Evolutionary conservation across 2,888 invertebrate species (phyloP), one percentile per base, ranked within the genome.

Genomic region (Leptinotarsa rubiginosa): DNA sequence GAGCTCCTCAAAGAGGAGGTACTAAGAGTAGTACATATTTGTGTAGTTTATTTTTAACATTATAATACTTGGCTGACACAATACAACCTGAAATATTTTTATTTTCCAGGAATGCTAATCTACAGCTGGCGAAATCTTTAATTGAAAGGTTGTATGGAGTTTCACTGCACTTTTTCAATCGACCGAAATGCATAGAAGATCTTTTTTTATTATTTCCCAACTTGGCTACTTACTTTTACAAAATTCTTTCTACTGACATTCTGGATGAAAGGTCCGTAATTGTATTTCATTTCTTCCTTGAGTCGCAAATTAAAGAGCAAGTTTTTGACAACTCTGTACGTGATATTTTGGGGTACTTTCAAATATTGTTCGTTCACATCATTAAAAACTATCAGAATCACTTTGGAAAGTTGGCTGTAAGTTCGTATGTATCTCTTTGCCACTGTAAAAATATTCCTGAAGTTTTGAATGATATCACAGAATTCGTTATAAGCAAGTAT

Each of bases 101-200:
- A 15, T 18, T 65, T 81, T 83, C 64, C 68, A 84, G 84, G 67
- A 84, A 84, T 70, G 83, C 83, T 3, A 78, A 81, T 65, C 64
- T 83, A 31, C 83, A 84, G 70, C 64, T 84, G 10, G 74, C 77
- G 4, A 83, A 83, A 69, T 78, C 81, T 7, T 22, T 84, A 50
- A 83, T 84, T 4, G 83, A 84, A 70, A 70, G 84, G 47, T 78
- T 83, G 50, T 79, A 81, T 50, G 84, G 84, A 12, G 83, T 84
- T 4, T 74, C 78, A 2, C 77, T 81, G 47, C 77, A 78, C 16
- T 65, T 70, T 25, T 77, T 73, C 52, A 77, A 76, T 15, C 78
- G 84, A 16, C 80, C 83, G 3, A 84, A 82, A 74, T 76, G 77
- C n/a, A 76, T 83, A 7, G 78, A 81, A 65, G 81, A 83, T 69